A percentile compares a stretch with the other conserved stretches of the same genome.
These are phyloP conservation scores for Gymnorhina tibicen DNA, from an alignment of 2,113 vertebrate genomes.

Conservation along the genomic window DNA sequence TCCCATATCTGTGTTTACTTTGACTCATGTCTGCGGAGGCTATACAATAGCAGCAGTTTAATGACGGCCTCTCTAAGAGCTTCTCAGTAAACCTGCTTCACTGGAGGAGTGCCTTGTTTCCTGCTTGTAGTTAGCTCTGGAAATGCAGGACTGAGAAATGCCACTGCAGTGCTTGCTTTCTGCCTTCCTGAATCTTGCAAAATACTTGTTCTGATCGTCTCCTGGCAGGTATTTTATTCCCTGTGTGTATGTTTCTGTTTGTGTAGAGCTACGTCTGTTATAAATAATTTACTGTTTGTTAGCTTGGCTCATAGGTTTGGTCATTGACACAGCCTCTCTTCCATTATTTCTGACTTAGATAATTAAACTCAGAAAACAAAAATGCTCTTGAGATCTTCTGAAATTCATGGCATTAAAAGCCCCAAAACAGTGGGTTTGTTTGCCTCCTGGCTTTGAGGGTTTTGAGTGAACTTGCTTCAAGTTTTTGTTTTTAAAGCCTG, in stretches of 20 bases:
- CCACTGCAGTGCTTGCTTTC: neutral
- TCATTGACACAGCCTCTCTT: neutral
- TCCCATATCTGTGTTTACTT: neutral
- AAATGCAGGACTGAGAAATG: neutral
- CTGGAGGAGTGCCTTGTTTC: neutral
- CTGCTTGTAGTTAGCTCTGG: neutral
- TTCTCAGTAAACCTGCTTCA: neutral
- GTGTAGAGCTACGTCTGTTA: neutral
- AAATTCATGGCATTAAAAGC: neutral
- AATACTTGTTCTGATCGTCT: neutral
- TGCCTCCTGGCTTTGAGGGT: neutral
- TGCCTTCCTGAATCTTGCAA: neutral
- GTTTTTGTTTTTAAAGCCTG: neutral
- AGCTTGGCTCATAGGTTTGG: neutral
- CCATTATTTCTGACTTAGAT: neutral
- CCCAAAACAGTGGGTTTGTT: neutral
- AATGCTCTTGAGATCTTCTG: neutral
- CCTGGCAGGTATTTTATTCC: neutral
- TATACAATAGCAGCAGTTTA: neutral
- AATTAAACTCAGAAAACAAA: neutral
- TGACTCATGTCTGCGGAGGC: accelerated
- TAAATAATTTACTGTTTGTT: neutral
- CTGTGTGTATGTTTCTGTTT: neutral
- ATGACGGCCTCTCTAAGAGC: accelerated
- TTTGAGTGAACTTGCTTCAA: neutral